Base-by-base conservation (phyloP, 2,888 invertebrate genomes). In the Phytoseiulus persimilis region DNA sequence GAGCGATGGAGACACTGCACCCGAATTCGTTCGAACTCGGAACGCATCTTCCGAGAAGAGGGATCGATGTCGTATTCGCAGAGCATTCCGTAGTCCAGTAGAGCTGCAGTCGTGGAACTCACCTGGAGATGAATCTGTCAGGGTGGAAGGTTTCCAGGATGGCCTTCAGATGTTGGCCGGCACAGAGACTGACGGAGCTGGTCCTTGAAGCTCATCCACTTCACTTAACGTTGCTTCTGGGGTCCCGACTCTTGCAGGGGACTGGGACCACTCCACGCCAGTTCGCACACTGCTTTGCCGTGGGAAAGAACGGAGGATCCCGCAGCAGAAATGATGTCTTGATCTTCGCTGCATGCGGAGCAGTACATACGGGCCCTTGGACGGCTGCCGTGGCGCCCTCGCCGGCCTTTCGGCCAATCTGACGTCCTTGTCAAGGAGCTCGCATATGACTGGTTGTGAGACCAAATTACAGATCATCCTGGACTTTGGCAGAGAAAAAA, bases 91-190 rank as follows among this genome's bases (percentile, higher is more conserved):
- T 65, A 23, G 65, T 65, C 65, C 65, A 65, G 65, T 65, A 23
- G 65, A 28, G 65, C 65, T 65, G 65, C 28, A 65, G 65, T 65
- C 1, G 65, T 65, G 5, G 65, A 65, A 65, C 65, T 65, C 65
- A 65, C 65, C 65, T 65, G 65, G 65, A 65, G 65, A 65, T 65
- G 65, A 65, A 65, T 65, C 65, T 23, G 65, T 65, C 65, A 65
- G 65, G 65, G 65, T 65, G 65, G 65, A 65, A 65, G 65, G 65
- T 65, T 65, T 65, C 65, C 65, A 65, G 65, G 65, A 65, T 65
- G 65, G 65, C 65, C 65, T 65, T 65, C 18, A 65, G 65, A 65
- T 28, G 65, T 28, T 65, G 65, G 65, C 65, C 65, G 65, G 18
- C 23, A 23, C 28, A 28, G 65, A 65, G 23, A 65, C 65, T 28